A percentile compares a stretch with the other conserved stretches of the same genome.
Evolutionary conservation across 2,113 vertebrate species (phyloP).

Genomic region (Microtus ochrogaster): DNA sequence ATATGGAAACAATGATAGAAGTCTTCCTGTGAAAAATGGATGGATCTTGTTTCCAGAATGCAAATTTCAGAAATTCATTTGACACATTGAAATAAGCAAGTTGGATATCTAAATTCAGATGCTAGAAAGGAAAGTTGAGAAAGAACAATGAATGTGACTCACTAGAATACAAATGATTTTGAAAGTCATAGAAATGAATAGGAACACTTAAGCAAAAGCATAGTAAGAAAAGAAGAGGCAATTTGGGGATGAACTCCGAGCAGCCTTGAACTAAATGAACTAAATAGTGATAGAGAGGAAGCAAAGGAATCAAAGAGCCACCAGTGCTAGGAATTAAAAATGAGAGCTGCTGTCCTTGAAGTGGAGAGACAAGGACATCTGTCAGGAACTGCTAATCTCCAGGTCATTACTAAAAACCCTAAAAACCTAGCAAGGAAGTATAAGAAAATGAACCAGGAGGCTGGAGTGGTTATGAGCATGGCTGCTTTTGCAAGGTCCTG

Average conservation of each 20-base stretch:
- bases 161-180: constrained; percentile 40
- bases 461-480: background rate
- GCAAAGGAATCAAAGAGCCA: background rate
- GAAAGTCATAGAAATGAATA: constrained; percentile 55
- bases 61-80: constrained; percentile 51
- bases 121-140: constrained; percentile 15
- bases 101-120: constrained; percentile 55
- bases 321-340: background rate
- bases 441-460: background rate
- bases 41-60: constrained; percentile 27
- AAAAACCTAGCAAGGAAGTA: background rate
- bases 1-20: constrained; percentile 35
- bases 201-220: constrained; percentile 5
- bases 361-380: background rate
- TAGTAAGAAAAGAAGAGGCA: constrained; percentile 11
- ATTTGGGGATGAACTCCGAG: background rate
- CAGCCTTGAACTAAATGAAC: background rate
- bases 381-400: background rate
- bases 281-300: constrained; percentile 1
- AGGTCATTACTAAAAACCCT: constrained; percentile 6
- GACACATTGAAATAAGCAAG: constrained; percentile 55
- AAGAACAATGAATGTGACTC: constrained; percentile 64
- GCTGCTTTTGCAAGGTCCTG: background rate
- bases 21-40: background rate
- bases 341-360: background rate